Base-by-base conservation (phyloP, 2,888 invertebrate species). In the Machimus atricapillus region DNA sequence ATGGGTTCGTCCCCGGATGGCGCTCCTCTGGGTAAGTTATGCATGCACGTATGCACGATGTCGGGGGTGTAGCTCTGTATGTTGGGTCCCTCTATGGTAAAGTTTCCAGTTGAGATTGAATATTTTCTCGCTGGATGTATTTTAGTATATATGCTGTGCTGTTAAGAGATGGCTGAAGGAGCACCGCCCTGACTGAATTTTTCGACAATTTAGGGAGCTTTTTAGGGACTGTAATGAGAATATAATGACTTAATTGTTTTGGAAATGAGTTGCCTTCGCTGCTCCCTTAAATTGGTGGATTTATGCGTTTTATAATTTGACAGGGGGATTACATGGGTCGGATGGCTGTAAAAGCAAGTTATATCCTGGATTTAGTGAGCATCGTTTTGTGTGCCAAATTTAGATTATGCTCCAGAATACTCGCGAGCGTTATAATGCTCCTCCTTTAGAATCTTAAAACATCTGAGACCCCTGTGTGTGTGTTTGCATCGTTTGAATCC, bases 211-310 rank as follows among this genome's bases (percentile, higher is more conserved):
- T 66, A 66, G 66, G 66, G 27, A 66, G 66, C 66, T 23, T 66
- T 66, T 66, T 66, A 66, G 66, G 66, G 66, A 66, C 66, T 66
- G 19, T 76, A 76, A 76, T 40, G 76, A 76, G 76, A 76, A 37
- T 76, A 37, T 76, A 76, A 76, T 76, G 76, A 76, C 37, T 76
- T 76, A 76, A 76, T 76, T 76, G 76, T 76, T 76, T 76, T 76
- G n/a, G 40, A 76, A 76, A 66, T 66, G 66, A 66, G 66, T 66
- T 66, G 66, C 66, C 66, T 66, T 66, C 66, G 66, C 27, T 66
- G 66, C 66, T 66, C 66, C 12, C 66, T 66, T 66, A 66, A 66
- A 66, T 66, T 66, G 66, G 66, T 66, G 66, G 66, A 66, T 66
- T 66, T 66, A 66, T 66, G 66, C 66, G 66, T 66, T 66, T 66